Percentiles rank a stretch among this genome's conserved stretches.
phyloP scores from a whole-genome alignment of 2,797 vertebrate species.

The Myotis findleyi region DNA sequence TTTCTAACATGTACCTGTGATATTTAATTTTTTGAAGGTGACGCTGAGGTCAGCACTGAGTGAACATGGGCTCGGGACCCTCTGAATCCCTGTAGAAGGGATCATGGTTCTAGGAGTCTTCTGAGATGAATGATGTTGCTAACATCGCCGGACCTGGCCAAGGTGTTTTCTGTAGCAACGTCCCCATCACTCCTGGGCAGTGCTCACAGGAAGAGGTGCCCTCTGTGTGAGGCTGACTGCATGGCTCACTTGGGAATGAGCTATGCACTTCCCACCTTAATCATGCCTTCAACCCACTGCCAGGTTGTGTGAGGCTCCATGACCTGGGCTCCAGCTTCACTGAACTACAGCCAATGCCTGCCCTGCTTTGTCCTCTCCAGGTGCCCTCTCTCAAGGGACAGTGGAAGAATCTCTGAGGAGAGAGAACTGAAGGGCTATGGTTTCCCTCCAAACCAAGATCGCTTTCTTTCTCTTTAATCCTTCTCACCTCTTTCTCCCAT shows the following conservation, averaged over 20 bases:
- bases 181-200: neutral
- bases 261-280: rapidly evolving
- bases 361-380: neutral
- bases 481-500: neutral
- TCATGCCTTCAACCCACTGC: neutral
- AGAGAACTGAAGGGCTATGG: neutral
- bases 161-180: neutral
- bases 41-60: neutral
- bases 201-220: too few relatives aligned
- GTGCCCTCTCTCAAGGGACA: neutral
- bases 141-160: neutral
- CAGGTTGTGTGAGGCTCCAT: neutral
- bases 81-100: neutral
- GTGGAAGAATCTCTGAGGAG: neutral
- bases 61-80: neutral
- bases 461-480: neutral
- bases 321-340: neutral
- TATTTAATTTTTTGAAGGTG: neutral
- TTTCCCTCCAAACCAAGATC: neutral
- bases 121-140: neutral
- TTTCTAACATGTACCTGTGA: neutral
- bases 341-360: neutral
- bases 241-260: neutral
- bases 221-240: neutral
- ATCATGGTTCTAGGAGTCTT: neutral